Evolutionary conservation across 2,797 vertebrate genomes (phyloP).

Genomic region (Monodelphis domestica): DNA sequence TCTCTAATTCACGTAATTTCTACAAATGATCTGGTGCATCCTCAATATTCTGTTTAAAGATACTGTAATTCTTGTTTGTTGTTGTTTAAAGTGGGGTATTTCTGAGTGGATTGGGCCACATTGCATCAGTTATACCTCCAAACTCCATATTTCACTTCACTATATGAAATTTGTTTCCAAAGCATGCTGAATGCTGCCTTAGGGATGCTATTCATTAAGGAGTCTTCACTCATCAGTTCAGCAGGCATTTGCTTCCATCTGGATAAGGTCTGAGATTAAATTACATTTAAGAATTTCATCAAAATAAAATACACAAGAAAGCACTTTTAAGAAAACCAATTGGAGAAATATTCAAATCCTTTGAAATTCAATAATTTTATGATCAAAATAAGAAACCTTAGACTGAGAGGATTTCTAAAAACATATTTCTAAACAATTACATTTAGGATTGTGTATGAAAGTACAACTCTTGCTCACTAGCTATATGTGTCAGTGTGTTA

Average conservation of each 20-base stretch:
- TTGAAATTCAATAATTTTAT: background rate
- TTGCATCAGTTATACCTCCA: background rate
- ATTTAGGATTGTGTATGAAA: conserved; percentile 84
- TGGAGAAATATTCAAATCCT: background rate
- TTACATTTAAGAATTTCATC: background rate
- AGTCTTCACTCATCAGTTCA: background rate
- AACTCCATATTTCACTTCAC: background rate
- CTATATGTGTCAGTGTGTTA: conserved; percentile 81
- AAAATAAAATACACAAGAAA: conserved; percentile 32
- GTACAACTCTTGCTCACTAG: conserved; percentile 82
- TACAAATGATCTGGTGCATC: background rate
- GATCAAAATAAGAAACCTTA: background rate
- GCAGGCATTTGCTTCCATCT: background rate
- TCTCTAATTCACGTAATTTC: background rate
- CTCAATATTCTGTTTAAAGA: background rate
- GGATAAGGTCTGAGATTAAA: conserved; percentile 3
- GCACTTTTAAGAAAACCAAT: background rate
- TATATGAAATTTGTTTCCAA: background rate
- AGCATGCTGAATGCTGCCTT: background rate
- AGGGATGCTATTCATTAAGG: background rate
- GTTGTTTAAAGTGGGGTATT: background rate
- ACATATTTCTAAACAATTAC: background rate
- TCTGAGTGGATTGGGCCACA: background rate
- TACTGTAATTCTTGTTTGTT: background rate
- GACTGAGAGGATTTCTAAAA: background rate